phyloP scores from a whole-genome alignment of 2,113 vertebrate genomes.

The Butastur rufipennis region DNA sequence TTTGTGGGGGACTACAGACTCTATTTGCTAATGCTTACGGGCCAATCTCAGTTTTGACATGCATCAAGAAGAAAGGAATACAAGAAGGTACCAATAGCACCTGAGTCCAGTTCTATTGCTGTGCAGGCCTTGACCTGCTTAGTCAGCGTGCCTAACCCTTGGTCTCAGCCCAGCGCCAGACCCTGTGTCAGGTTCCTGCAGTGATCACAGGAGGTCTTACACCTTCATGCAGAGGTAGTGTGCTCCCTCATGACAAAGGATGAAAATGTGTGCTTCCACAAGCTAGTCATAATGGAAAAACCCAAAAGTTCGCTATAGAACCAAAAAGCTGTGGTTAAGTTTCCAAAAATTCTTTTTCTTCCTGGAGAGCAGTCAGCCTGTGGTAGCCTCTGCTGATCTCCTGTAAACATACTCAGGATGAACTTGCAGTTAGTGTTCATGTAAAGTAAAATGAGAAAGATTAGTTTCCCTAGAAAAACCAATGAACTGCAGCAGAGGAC shows the following conservation, averaged over 20 bases:
- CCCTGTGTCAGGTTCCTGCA: background rate
- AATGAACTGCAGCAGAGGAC: background rate
- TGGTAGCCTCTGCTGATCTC: background rate
- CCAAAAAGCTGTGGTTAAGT: background rate
- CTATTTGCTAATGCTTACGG: accelerated
- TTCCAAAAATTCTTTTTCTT: background rate
- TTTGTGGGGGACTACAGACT: background rate
- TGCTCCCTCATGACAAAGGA: background rate
- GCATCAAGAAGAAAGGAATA: background rate
- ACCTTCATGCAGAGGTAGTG: background rate
- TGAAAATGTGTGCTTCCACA: background rate
- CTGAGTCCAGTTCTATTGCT: background rate
- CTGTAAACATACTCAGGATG: background rate
- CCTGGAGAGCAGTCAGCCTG: accelerated
- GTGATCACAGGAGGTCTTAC: background rate
- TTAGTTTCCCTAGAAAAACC: background rate
- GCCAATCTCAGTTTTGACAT: background rate
- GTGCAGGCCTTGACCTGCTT: background rate
- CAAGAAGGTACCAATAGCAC: accelerated
- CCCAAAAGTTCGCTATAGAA: background rate
- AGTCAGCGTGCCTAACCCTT: background rate
- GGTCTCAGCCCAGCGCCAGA: background rate
- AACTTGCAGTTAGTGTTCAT: background rate
- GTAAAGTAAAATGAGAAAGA: background rate
- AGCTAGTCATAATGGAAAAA: background rate